A percentile compares a stretch with the other conserved stretches of the same genome.
phyloP scores from a whole-genome alignment of 2,797 vertebrate species.

The Karalla daura region DNA sequence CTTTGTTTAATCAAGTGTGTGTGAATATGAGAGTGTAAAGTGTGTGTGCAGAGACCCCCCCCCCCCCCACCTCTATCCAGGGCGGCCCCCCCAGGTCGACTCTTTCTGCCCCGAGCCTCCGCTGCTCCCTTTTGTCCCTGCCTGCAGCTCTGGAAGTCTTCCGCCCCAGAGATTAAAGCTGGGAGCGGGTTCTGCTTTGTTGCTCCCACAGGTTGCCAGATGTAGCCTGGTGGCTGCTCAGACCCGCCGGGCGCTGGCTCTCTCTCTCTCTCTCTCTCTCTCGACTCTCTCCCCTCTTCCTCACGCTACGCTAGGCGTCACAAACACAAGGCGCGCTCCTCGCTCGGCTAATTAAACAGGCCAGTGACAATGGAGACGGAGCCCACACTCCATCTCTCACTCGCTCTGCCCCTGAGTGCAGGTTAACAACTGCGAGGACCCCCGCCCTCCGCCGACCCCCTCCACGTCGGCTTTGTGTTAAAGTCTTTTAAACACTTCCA shows the following conservation, averaged over 20 bases:
- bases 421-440: conserved; percentile 33
- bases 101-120: neutral
- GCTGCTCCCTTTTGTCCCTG: neutral
- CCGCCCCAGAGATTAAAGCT: conserved; percentile 33
- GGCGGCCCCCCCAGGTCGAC: neutral
- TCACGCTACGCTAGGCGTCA: neutral
- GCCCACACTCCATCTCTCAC: conserved; percentile 1
- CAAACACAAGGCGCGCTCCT: neutral
- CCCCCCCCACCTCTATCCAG: neutral
- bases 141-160: conserved; percentile 18
- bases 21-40: conserved; percentile 30
- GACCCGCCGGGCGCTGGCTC: too few species aligned
- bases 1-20: conserved; percentile 58
- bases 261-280: neutral
- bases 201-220: neutral
- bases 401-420: conserved; percentile 10
- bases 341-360: neutral
- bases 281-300: too few species aligned
- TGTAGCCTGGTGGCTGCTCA: neutral
- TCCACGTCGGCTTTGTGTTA: too few species aligned
- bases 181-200: neutral
- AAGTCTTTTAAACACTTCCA: conserved; percentile 52
- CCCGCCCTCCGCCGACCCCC: conserved; percentile 11
- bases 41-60: conserved; percentile 6
- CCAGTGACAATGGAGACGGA: neutral